Evolutionary conservation across 2,113 vertebrate species (phyloP).

Genomic region (Siniperca knerii): DNA sequence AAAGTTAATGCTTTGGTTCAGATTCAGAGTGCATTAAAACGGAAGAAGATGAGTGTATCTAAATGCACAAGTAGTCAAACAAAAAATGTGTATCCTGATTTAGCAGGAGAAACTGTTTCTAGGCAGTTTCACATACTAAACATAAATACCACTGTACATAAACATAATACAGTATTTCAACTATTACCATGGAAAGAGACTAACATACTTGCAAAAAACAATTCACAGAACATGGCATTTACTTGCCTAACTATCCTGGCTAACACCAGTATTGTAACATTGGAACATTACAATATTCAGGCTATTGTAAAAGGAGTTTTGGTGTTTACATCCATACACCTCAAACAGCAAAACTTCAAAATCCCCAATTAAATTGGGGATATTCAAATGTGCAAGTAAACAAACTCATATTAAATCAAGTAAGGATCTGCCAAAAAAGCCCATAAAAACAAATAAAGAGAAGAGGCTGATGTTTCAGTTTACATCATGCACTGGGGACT

Average conservation of each 20-base stretch:
- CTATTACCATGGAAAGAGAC: conserved; percentile 48
- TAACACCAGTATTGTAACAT: conserved; percentile 37
- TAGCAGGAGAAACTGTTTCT: conserved; percentile 42
- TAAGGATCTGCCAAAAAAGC: conserved; percentile 25
- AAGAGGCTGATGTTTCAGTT: conserved; percentile 42
- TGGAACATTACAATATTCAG: conserved; percentile 48
- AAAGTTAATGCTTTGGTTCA: conserved; percentile 78
- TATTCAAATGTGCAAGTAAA: conserved; percentile 50
- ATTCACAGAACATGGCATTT: conserved; percentile 30
- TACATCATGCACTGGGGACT: conserved; percentile 49
- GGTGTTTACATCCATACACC: conserved; percentile 32
- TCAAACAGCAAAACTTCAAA: conserved; percentile 27
- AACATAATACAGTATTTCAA: conserved; percentile 46
- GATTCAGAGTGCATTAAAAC: conserved; percentile 67
- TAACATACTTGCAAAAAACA: conserved; percentile 29
- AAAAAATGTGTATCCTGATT: conserved; percentile 32
- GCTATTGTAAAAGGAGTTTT: conserved; percentile 39
- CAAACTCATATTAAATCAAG: conserved; percentile 44
- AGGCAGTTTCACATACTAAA: conserved; percentile 43
- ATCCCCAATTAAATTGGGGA: conserved; percentile 3
- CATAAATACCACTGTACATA: conserved; percentile 36
- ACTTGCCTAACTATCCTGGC: conserved; percentile 15
- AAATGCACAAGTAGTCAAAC: conserved; percentile 60
- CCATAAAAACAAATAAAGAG: conserved; percentile 24
- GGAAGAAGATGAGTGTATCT: conserved; percentile 69